Evolutionary conservation across 2,888 invertebrate genomes (phyloP).

Genomic region (Patella caerulea): DNA sequence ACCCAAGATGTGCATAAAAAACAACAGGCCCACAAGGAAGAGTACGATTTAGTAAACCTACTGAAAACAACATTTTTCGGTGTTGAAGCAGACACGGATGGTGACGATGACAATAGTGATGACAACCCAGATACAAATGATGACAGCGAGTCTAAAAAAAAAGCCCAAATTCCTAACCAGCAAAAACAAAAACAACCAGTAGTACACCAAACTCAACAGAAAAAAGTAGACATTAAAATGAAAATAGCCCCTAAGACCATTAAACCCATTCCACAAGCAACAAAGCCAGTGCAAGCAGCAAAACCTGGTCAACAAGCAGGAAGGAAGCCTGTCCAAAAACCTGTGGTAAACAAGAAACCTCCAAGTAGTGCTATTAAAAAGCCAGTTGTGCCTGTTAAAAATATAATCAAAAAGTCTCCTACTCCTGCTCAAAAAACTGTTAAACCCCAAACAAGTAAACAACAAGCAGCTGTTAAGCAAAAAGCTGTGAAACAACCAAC

Average conservation of each 20-base stretch:
- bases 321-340: neutral
- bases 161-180: slow-evolving; percentile 24
- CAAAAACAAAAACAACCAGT: slow-evolving; percentile 11
- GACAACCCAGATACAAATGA: slow-evolving; percentile 42
- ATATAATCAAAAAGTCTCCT: neutral
- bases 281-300: neutral
- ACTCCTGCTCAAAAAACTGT: neutral
- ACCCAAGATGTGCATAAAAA: slow-evolving; percentile 15
- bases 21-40: slow-evolving; percentile 20
- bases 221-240: slow-evolving; percentile 14
- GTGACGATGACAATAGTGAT: slow-evolving; percentile 43
- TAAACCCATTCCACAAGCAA: slow-evolving; percentile 1
- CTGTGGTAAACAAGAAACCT: slow-evolving; percentile 7
- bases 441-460: neutral
- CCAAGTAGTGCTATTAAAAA: slow-evolving; percentile 6
- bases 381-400: slow-evolving; percentile 9
- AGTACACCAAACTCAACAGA: neutral
- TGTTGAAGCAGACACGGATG: slow-evolving; percentile 28
- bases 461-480: neutral
- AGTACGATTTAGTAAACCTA: slow-evolving; percentile 17
- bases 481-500: neutral
- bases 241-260: slow-evolving; percentile 8
- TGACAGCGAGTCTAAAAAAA: slow-evolving; percentile 31
- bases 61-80: slow-evolving; percentile 22
- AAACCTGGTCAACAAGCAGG: slow-evolving; percentile 9